Conservation (phyloP, 2,113 vertebrate genomes). For the Megatriorchis doriae region DNA sequence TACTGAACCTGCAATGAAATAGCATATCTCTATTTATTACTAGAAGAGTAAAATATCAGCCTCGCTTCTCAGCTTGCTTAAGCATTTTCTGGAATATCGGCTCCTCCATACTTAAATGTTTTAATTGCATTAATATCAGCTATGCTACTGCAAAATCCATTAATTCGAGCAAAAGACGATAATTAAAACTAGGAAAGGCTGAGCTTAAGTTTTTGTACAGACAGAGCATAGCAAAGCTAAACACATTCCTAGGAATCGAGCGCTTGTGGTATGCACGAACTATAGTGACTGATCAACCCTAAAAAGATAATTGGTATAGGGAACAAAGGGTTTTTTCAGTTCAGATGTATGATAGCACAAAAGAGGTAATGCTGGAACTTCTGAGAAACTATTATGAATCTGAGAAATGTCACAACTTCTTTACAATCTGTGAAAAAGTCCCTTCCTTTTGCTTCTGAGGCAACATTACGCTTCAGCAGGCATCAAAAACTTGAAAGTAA, state of each 20-base stretch:
- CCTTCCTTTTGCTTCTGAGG: not conserved
- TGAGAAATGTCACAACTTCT: constrained; percentile 37
- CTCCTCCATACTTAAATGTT: not conserved
- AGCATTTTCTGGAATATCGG: not conserved
- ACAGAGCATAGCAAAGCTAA: not conserved
- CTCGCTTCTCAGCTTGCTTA: not conserved
- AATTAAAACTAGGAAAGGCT: not conserved
- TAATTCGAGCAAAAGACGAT: not conserved
- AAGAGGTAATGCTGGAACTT: constrained; percentile 25
- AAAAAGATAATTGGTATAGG: not conserved
- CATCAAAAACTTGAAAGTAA: constrained; percentile 22
- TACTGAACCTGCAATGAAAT: not conserved
- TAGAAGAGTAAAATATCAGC: not conserved
- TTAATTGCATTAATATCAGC: not conserved
- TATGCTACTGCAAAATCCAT: not conserved
- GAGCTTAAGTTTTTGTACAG: not conserved
- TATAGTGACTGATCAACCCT: not conserved
- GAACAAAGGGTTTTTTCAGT: constrained; percentile 17
- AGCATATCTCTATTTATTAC: not conserved
- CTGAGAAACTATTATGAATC: constrained; percentile 18
- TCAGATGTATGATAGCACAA: not conserved
- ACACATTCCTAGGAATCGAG: not conserved
- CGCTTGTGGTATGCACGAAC: not conserved
- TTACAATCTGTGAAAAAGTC: not conserved
- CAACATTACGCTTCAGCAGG: not conserved